Evolutionary conservation across 2,797 vertebrate genomes (phyloP).

Genomic region (Gymnodraco acuticeps): DNA sequence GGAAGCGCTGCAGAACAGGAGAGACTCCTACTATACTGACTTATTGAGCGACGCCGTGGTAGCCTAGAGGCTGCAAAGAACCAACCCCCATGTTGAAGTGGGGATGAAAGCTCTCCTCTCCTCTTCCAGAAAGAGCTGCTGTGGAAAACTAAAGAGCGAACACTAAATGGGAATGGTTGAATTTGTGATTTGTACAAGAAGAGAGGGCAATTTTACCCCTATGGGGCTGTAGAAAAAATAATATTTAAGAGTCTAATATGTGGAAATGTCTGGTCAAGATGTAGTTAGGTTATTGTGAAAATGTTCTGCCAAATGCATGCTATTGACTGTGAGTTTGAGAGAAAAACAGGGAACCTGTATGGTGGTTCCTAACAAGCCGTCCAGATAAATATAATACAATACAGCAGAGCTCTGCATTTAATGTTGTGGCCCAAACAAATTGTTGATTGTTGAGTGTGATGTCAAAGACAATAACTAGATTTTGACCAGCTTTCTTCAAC

Average conservation of each 20-base stretch:
- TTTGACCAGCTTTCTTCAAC: constrained; percentile 78
- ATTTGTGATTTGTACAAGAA: constrained; percentile 60
- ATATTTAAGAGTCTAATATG: constrained; percentile 75
- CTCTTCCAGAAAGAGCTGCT: constrained; percentile 60
- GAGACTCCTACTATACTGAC: constrained; percentile 84
- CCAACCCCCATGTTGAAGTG: constrained; percentile 41
- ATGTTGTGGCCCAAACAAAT: constrained; percentile 31
- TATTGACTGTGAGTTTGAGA: constrained; percentile 35
- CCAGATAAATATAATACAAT: constrained; percentile 23
- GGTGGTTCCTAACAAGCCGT: constrained; percentile 24
- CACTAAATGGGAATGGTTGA: constrained; percentile 18
- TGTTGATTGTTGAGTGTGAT: constrained; percentile 61
- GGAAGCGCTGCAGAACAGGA: constrained; percentile 90
- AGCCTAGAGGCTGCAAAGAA: constrained; percentile 54
- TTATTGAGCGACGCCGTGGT: constrained; percentile 65
- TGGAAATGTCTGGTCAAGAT: constrained; percentile 77
- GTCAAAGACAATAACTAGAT: constrained; percentile 70
- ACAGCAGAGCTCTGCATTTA: constrained; percentile 22
- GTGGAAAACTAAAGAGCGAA: constrained; percentile 49
- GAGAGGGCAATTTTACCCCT: constrained; percentile 81
- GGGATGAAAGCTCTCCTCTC: constrained; percentile 44
- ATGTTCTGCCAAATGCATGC: constrained; percentile 69
- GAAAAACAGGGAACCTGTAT: constrained; percentile 29
- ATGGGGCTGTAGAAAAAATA: constrained; percentile 82
- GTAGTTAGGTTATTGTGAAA: constrained; percentile 64